Evolutionary conservation across 2,113 vertebrate genomes (phyloP), one percentile per base, ranked within the genome.

Genomic region (Heteronetta atricapilla): DNA sequence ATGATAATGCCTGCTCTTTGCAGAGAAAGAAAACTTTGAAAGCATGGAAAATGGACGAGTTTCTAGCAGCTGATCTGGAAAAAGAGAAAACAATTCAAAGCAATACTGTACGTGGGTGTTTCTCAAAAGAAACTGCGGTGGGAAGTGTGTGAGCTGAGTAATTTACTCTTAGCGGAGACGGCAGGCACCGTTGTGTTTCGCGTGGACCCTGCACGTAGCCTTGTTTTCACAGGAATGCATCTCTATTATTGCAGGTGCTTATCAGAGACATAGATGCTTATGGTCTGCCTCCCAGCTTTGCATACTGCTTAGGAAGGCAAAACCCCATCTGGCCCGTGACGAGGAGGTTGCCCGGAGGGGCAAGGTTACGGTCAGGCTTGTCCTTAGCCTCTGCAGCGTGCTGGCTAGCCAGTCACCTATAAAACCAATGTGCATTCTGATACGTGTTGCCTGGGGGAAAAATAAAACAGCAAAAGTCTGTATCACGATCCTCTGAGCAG

Each of bases 61-160:
- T 93, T 89, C 48, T 92, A 87, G 86, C 86, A 82, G 90, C 83
- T 90, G 88, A 78, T 95, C 67, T 87, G 96, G 91, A 94, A 94
- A 89, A 94, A 50, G 63, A 92, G 87, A 59, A 84, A 94, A 93
- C 83, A 92, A 94, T 88, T 95, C 80, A 75, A 75, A 90, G 90
- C 90, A 90, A 66, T 95, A 89, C 92, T 89, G 86, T 90, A 82
- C 1, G 8, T 85, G 93, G 77, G 67, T 77, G 89, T 94, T 89
- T 95, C 81, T 96, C 55, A 72, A 58, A 79, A 66, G 92, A 55
- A 12, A 63, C 58, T 62, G 69, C 23, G 88, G 92, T 93, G 86
- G 69, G 62, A 95, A 96, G 92, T 26, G 83, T 86, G 86, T 73
- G 88, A 93, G 95, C 93, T 21, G 58, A 92, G 88, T 84, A 75